These are phyloP conservation scores for Suricata suricatta DNA, from an alignment of 2,113 vertebrate species.

Conservation along the genomic window DNA sequence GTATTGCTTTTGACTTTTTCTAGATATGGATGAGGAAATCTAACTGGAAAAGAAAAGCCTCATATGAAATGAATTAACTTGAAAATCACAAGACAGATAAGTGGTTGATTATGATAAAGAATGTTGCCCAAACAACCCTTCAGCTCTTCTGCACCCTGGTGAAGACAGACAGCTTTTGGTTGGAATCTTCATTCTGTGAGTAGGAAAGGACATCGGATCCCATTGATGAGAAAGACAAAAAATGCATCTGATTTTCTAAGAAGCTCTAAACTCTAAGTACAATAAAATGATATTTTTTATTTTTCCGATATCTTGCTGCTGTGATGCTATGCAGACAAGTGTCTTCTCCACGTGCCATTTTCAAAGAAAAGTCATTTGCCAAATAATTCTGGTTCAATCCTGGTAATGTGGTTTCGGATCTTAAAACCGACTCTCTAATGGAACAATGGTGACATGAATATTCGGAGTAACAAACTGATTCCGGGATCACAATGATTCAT, in stretches of 20 bases:
- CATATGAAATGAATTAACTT: constrained; percentile 72
- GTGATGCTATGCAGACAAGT: constrained; percentile 93
- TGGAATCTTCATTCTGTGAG: constrained; percentile 77
- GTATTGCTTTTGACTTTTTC: constrained; percentile 70
- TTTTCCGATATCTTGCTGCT: constrained; percentile 91
- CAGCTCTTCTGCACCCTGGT: constrained; percentile 76
- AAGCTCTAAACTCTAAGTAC: constrained; percentile 84
- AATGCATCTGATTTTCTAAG: constrained; percentile 83
- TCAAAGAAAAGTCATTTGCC: constrained; percentile 92
- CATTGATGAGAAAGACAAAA: constrained; percentile 79
- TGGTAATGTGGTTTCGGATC: constrained; percentile 84
- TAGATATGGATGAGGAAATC: constrained; percentile 78
- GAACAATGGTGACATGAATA: constrained; percentile 86
- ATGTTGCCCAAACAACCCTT: constrained; percentile 85
- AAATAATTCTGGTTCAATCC: constrained; percentile 89
- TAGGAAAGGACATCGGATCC: constrained; percentile 79
- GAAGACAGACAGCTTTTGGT: constrained; percentile 84
- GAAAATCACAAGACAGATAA: constrained; percentile 77
- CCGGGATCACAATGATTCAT: constrained; percentile 92
- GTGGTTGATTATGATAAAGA: constrained; percentile 75
- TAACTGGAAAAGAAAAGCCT: constrained; percentile 72
- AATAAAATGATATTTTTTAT: constrained; percentile 89
- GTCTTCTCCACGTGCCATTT: constrained; percentile 90
- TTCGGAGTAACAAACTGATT: constrained; percentile 88
- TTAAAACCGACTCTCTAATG: constrained; percentile 82